Evolutionary conservation across 2,113 vertebrate genomes (phyloP).

Genomic region (Rostratula benghalensis): DNA sequence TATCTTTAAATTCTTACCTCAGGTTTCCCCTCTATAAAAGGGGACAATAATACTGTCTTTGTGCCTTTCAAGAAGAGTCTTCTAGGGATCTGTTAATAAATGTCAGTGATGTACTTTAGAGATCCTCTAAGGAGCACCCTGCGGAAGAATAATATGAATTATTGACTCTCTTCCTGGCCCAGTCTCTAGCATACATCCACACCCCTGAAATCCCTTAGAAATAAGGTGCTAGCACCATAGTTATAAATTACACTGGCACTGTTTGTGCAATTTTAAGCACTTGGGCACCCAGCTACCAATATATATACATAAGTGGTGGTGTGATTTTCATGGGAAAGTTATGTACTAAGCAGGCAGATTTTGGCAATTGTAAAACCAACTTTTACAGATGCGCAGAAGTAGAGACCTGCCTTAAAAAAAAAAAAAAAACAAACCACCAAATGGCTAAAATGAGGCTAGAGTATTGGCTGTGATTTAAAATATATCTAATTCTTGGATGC

Average conservation of each 20-base stretch:
- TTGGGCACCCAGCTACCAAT: neutral
- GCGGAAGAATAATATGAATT: neutral
- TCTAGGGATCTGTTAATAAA: slow-evolving; percentile 23
- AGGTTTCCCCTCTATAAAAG: slow-evolving; percentile 18
- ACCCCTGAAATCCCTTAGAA: neutral
- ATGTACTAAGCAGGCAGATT: neutral
- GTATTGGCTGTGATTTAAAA: neutral
- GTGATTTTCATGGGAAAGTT: neutral
- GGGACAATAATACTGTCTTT: neutral
- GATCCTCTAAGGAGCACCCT: neutral
- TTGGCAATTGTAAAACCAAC: neutral
- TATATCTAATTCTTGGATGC: neutral
- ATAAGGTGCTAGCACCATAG: neutral
- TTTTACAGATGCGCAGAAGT: neutral
- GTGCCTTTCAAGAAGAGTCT: slow-evolving; percentile 9
- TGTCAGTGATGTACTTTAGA: neutral
- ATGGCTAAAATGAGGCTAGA: neutral
- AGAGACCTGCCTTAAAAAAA: neutral
- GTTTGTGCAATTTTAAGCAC: neutral
- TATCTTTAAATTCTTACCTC: slow-evolving; percentile 11
- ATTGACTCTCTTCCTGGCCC: neutral
- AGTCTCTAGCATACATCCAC: neutral
- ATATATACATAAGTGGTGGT: neutral
- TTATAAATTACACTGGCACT: neutral
- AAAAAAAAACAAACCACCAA: neutral